Evolutionary conservation across 2,113 vertebrate species (phyloP).

Genomic region (Himantopus leucocephalus): DNA sequence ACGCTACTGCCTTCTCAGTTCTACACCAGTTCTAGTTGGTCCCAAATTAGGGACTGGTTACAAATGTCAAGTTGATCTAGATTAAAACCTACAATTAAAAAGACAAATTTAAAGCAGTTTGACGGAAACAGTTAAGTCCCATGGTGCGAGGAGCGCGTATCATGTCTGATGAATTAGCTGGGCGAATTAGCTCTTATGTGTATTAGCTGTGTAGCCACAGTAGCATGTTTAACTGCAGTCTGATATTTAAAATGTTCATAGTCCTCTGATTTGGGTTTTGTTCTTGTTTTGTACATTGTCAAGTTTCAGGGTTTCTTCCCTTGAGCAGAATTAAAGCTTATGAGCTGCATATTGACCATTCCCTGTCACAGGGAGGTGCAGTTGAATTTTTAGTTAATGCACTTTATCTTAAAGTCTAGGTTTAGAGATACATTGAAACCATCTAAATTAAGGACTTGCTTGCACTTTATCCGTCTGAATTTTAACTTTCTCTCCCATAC

Average conservation of each 20-base stretch:
- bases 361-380: neutral
- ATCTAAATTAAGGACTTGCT: neutral
- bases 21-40: neutral
- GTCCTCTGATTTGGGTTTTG: too few relatives aligned
- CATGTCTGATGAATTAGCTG: neutral
- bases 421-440: neutral
- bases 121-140: neutral
- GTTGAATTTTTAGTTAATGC: neutral
- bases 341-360: neutral
- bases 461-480: too few relatives aligned
- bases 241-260: neutral
- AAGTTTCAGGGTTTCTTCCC: neutral
- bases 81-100: neutral
- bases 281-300: neutral
- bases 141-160: neutral
- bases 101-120: neutral
- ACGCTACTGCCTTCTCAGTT: neutral
- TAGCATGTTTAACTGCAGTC: neutral
- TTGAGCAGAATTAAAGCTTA: neutral
- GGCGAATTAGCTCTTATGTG: neutral
- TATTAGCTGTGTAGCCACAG: neutral
- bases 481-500: too few relatives aligned
- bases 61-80: neutral
- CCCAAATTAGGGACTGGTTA: neutral
- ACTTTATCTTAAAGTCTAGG: neutral